Percentiles rank a stretch among this genome's conserved stretches.
Evolutionary conservation across 2,797 vertebrate genomes (phyloP).

Genomic region (Steatocranus sp.): DNA sequence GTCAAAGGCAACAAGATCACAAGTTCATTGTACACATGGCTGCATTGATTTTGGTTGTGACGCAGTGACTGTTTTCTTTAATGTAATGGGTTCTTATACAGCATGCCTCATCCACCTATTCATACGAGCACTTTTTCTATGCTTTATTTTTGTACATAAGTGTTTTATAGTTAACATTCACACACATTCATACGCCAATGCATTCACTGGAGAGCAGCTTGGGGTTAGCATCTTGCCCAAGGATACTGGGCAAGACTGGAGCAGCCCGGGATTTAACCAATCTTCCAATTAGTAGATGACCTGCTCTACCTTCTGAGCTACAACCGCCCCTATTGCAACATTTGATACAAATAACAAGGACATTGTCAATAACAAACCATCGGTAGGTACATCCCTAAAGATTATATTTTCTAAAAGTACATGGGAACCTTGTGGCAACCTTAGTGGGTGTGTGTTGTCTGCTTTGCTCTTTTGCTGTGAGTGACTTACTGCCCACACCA

Average conservation of each 20-base stretch:
- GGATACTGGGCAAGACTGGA: neutral
- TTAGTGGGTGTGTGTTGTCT: neutral
- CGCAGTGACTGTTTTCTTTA: neutral
- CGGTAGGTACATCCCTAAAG: neutral
- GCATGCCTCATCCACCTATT: neutral
- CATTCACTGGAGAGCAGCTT: neutral
- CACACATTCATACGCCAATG: neutral
- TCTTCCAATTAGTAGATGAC: neutral
- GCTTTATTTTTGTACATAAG: neutral
- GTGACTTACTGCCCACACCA: constrained; percentile 13
- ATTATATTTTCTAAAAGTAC: neutral
- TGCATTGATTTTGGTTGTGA: neutral
- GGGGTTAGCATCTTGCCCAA: neutral
- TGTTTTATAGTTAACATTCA: neutral
- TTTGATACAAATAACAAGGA: neutral
- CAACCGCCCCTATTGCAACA: neutral
- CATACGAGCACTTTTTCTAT: neutral
- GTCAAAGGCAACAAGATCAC: neutral
- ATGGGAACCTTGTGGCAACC: neutral
- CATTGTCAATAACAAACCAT: neutral
- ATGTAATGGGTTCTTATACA: neutral
- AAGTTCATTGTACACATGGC: neutral
- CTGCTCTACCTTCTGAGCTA: neutral
- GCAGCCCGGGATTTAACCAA: neutral
- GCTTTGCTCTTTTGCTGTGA: neutral